phyloP scores from a whole-genome alignment of 2,113 vertebrate species.

The Genyomyrus donnyi region DNA sequence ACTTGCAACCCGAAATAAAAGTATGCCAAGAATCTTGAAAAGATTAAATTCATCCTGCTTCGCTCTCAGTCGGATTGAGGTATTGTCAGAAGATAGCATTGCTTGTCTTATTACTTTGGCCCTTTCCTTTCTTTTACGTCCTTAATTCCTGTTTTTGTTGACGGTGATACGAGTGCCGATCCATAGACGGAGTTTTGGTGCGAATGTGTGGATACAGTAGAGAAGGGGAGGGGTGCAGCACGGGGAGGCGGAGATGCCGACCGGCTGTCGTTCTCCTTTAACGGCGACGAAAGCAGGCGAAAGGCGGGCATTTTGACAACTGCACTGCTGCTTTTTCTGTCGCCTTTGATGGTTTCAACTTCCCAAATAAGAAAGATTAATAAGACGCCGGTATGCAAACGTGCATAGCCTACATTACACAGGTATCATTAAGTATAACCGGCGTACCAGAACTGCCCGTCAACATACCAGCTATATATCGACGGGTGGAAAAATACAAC shows the following conservation, averaged over 20 bases:
- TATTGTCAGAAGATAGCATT: slow-evolving; percentile 59
- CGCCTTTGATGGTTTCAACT: background rate
- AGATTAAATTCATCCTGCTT: slow-evolving; percentile 59
- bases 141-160: slow-evolving; percentile 45
- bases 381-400: background rate
- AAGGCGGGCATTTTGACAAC: slow-evolving; percentile 18
- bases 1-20: slow-evolving; percentile 50
- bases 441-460: background rate
- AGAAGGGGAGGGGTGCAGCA: slow-evolving; percentile 20
- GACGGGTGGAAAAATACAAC: background rate
- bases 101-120: slow-evolving; percentile 53
- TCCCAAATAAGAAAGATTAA: background rate
- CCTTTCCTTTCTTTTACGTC: slow-evolving; percentile 44
- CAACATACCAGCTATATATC: background rate
- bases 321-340: background rate
- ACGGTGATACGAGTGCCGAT: slow-evolving; percentile 38
- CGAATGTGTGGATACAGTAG: slow-evolving; percentile 36
- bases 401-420: background rate
- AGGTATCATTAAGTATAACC: background rate
- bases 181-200: slow-evolving; percentile 39
- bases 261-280: slow-evolving; percentile 29
- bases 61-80: slow-evolving; percentile 47
- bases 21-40: slow-evolving; percentile 48
- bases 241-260: slow-evolving; percentile 34
- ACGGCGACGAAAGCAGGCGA: slow-evolving; percentile 14